Evolutionary conservation across 2,797 vertebrate genomes (phyloP), one percentile per base, ranked within the genome.

Genomic region (Mionectes olivaceus): DNA sequence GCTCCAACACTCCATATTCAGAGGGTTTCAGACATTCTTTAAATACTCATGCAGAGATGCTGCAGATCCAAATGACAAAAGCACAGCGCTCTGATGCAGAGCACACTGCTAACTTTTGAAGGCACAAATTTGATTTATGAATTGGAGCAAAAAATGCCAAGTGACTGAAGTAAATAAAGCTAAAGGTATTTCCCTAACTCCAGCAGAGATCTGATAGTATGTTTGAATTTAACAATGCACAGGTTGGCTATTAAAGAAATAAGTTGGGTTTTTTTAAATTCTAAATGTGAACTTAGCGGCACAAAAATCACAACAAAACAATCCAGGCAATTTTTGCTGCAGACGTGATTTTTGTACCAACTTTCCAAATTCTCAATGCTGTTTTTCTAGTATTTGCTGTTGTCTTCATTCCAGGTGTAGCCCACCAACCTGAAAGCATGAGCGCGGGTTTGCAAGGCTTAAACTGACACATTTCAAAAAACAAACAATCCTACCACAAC

Each of bases 391-490:
- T 10, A 59, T 68, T 65, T 81, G 15, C 15, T 59, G 19, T 57
- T 2, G 13, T 37, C 27, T 57, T 57, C 37, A 80, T 35, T n/a
- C 22, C 33, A 77, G 28, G 2, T 22, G 43, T 25, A n/a, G 24
- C 39, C 50, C 69, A 85, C 43, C 68, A 91, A 44, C 11, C 17
- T 1, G 0, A 60, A 2, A 69, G 35, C 30, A 44, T 0, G 1
- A 89, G 11, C 3, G 1, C 25, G 0, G 3, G 28, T n/a, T 53
- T 4, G 1, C 41, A 91, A 68, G 69, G 19, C 39, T 91, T 41
- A 68, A 83, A 83, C 4, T 15, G 28, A 4, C 22, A 2, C 9
- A 24, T 46, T 57, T 71, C 18, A 65, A 41, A 23, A 85, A 75
- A 33, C 16, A 76, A 87, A 63, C 39, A 15, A 63, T n/a, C 68